These are phyloP conservation scores for Xiphophorus hellerii DNA, from an alignment of 2,113 vertebrate genomes.

Conservation along the genomic window DNA sequence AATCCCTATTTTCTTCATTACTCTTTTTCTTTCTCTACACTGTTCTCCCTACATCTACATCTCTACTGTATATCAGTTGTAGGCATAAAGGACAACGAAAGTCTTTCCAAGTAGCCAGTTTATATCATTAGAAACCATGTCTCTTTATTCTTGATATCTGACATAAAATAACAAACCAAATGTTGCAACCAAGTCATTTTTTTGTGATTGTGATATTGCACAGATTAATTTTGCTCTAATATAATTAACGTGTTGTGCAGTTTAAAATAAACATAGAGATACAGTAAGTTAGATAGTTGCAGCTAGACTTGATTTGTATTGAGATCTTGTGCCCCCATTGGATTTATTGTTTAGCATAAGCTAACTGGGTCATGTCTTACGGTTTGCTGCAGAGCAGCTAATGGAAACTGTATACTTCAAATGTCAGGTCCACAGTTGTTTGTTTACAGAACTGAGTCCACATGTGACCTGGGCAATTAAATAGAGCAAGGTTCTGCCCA, in stretches of 20 bases:
- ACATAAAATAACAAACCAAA: too few relatives aligned
- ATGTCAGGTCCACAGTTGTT: constrained; percentile 26
- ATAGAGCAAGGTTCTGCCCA: constrained; percentile 21
- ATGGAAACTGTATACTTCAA: constrained; percentile 58
- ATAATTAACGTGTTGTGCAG: neutral
- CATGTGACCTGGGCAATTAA: constrained; percentile 31
- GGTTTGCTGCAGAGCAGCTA: constrained; percentile 23
- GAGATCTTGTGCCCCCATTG: neutral
- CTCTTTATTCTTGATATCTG: too few relatives aligned
- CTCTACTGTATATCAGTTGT: too few relatives aligned
- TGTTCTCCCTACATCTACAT: too few relatives aligned
- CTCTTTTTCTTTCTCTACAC: too few relatives aligned
- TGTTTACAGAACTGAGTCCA: constrained; percentile 50
- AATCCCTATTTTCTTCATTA: too few relatives aligned
- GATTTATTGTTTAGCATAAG: neutral
- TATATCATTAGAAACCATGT: too few relatives aligned
- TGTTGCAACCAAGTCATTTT: neutral
- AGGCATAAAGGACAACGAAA: too few relatives aligned
- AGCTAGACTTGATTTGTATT: neutral
- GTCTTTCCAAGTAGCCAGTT: too few relatives aligned
- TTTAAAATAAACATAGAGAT: neutral
- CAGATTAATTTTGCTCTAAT: neutral
- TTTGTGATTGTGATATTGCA: neutral
- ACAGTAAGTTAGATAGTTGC: neutral
- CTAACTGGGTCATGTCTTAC: neutral